A percentile compares a stretch with the other conserved stretches of the same genome.
These are phyloP conservation scores for Stenodera caucasica DNA, from an alignment of 2,888 invertebrate species.

Conservation along the genomic window DNA sequence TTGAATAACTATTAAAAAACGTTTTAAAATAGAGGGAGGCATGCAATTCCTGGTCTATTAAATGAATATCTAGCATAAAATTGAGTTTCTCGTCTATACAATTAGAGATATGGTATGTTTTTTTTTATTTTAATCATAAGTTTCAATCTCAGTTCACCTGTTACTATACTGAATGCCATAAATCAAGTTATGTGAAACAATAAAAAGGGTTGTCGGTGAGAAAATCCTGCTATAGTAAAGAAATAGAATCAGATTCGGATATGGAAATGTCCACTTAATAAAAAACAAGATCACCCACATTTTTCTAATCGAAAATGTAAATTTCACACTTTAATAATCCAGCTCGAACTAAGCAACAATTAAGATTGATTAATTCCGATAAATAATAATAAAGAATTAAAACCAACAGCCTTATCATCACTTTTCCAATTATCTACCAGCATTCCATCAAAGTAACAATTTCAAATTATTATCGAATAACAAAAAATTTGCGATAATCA, in stretches of 20 bases:
- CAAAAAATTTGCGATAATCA: too few relatives aligned
- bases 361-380: not conserved
- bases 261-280: not conserved
- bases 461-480: too few relatives aligned
- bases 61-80: not conserved
- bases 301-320: too few relatives aligned
- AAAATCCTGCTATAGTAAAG: conserved; percentile 11
- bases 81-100: not conserved
- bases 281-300: not conserved
- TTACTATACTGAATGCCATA: conserved; percentile 30
- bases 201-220: conserved; percentile 27
- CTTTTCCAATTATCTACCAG: not conserved
- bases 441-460: too few relatives aligned
- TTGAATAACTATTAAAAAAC: not conserved
- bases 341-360: not conserved
- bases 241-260: conserved; percentile 1
- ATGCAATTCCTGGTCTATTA: not conserved
- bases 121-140: conserved; percentile 27
- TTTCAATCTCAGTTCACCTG: conserved; percentile 32
- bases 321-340: not conserved
- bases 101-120: not conserved
- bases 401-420: not conserved
- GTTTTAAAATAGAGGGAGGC: not conserved
- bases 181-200: conserved; percentile 34
- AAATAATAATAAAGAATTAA: not conserved